These are phyloP conservation scores for Aquila chrysaetos DNA, from an alignment of 2,797 vertebrate genomes.

Conservation along the genomic window DNA sequence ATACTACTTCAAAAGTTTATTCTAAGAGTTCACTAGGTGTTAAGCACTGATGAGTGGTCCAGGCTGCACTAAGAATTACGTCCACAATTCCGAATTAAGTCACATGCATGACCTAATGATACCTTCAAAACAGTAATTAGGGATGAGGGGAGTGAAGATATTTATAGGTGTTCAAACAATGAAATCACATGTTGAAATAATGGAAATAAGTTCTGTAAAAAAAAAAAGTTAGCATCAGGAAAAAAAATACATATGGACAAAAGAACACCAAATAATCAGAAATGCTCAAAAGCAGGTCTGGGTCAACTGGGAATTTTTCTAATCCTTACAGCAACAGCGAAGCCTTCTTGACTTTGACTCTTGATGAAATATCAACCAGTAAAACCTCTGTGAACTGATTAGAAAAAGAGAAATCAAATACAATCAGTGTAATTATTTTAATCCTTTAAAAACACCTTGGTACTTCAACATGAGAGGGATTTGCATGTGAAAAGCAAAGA, in stretches of 20 bases:
- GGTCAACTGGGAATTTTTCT: neutral
- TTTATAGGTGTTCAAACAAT: neutral
- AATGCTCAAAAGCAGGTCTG: neutral
- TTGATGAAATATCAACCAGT: neutral
- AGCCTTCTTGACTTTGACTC: neutral
- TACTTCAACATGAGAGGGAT: neutral
- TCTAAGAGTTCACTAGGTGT: neutral
- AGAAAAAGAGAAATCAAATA: neutral
- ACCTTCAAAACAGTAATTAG: neutral
- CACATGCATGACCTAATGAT: neutral
- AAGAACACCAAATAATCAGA: neutral
- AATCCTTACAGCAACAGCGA: neutral
- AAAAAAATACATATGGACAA: neutral
- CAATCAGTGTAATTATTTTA: neutral
- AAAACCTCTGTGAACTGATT: neutral
- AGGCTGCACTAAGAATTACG: neutral
- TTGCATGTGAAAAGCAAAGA: neutral
- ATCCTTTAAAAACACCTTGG: neutral
- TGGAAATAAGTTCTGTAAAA: neutral
- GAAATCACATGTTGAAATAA: neutral
- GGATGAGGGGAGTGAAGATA: neutral
- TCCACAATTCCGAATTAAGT: neutral
- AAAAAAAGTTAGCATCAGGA: neutral
- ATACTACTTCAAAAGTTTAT: neutral
- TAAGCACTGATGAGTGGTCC: neutral